Base-by-base conservation (phyloP, 1,140 invertebrate species). In the Drosophila cardini region DNA sequence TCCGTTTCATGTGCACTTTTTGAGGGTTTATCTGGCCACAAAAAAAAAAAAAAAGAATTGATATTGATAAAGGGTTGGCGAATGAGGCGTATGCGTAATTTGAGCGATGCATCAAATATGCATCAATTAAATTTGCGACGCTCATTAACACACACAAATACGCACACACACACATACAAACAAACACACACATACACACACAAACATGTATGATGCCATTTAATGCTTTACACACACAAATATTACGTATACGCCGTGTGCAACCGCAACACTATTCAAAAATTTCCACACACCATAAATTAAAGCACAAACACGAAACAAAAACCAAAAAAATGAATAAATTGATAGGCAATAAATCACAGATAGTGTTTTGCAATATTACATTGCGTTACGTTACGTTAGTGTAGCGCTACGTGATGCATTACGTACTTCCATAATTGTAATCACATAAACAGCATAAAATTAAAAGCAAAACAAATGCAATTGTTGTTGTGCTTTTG, bases 401-500 rank as follows among this genome's bases (percentile, higher is more conserved):
- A 4, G 43, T 9, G 15, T 58, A 26, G 11, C 46, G 10, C 26
- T 42, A 32, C 61, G 61, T 43, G 36, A 36, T 26, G 45, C 61
- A 36, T 42, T 79, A 87, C 84, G 52, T 87, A 87, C 84, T 89
- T 57, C 80, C 84, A 83, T 89, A 74, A 71, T 87, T 87, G 85
- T 89, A 84, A 89, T 87, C 84, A 80, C 84, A 87, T 72, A 87
- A 75, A 61, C 84, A 87, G 71, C 84, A 89, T 62, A 87, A 79
- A 69, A 87, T 89, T 84, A 87, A 78, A 9, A 87, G 67, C 73
- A 87, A 30, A 42, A 87, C 61, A 61, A 87, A 89, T 57, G 80
- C 72, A 16, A 84, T 69, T 74, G 76, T 89, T 69, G 84, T 89
- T 43, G 65, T 89, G 58, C 69, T 55, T 53, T 53, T 67, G 69